Conservation (phyloP, 1,140 invertebrate genomes). For the Luehdorfia chinensis region DNA sequence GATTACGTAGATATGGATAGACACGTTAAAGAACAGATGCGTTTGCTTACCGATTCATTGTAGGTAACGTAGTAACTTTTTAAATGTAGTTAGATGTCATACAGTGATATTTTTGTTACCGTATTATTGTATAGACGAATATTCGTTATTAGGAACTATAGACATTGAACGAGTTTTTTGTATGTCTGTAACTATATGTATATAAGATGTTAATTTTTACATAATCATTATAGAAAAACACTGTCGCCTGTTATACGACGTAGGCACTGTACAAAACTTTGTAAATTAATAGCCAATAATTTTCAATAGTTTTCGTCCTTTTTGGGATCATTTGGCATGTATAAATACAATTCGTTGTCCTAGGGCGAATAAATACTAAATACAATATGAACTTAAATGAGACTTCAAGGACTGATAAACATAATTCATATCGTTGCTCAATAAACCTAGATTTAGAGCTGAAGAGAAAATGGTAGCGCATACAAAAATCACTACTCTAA, state of each 20-base stretch:
- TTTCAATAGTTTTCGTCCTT: conserved; percentile 4
- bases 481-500: neutral
- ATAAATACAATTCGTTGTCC: neutral
- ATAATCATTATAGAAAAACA: neutral
- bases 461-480: neutral
- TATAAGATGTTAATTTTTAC: conserved; percentile 10
- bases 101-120: conserved; percentile 12
- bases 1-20: conserved; percentile 87
- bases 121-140: conserved; percentile 8
- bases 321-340: neutral
- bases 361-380: neutral
- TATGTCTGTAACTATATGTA: conserved; percentile 4
- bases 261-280: neutral
- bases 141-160: conserved; percentile 4
- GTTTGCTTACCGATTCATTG: conserved; percentile 47
- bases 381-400: conserved; percentile 3
- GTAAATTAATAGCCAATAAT: neutral
- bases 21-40: conserved; percentile 83
- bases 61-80: conserved; percentile 14
- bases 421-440: conserved; percentile 14
- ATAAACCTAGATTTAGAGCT: conserved; percentile 14
- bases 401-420: conserved; percentile 14
- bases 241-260: neutral
- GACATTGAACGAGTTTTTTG: conserved; percentile 7
- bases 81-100: conserved; percentile 10